These are phyloP conservation scores for Mus spretus DNA, from an alignment of 2,797 vertebrate genomes.

Conservation along the genomic window DNA sequence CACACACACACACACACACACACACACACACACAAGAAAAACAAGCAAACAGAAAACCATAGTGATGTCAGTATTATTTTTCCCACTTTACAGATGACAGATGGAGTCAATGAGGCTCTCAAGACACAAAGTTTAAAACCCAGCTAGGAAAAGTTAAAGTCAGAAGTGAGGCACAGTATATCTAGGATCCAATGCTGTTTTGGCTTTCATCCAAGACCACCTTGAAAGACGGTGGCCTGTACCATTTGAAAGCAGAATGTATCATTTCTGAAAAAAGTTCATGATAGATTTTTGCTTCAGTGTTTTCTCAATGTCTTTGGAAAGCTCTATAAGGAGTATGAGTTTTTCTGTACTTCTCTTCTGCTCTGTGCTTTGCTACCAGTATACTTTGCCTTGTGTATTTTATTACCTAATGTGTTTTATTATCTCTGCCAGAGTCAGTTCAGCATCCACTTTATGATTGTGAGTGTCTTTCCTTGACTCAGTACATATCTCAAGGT, in stretches of 20 bases:
- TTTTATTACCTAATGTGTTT: conserved; percentile 71
- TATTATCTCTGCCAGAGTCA: conserved; percentile 57
- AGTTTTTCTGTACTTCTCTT: conserved; percentile 62
- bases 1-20: too few species aligned
- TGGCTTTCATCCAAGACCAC: too few species aligned
- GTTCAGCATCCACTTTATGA: conserved; percentile 36
- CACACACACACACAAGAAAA: neutral
- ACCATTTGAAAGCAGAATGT: conserved; percentile 1
- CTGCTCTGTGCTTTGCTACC: conserved; percentile 61
- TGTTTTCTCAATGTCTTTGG: conserved; percentile 77
- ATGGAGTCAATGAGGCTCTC: neutral
- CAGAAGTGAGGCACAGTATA: neutral
- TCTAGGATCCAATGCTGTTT: neutral
- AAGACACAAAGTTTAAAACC: neutral
- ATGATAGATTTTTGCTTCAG: conserved; percentile 62
- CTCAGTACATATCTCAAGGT: conserved; percentile 60
- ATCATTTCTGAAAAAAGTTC: conserved; percentile 62
- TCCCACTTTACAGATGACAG: neutral
- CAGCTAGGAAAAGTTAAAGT: neutral
- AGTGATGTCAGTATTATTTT: neutral
- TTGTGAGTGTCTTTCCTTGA: conserved; percentile 27
- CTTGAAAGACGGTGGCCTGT: neutral
- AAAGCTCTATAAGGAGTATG: conserved; percentile 66
- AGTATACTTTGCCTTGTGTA: conserved; percentile 56
- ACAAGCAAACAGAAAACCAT: neutral